These are phyloP conservation scores for Drosophila acutilabella DNA, from an alignment of 2,888 invertebrate species.

Conservation along the genomic window DNA sequence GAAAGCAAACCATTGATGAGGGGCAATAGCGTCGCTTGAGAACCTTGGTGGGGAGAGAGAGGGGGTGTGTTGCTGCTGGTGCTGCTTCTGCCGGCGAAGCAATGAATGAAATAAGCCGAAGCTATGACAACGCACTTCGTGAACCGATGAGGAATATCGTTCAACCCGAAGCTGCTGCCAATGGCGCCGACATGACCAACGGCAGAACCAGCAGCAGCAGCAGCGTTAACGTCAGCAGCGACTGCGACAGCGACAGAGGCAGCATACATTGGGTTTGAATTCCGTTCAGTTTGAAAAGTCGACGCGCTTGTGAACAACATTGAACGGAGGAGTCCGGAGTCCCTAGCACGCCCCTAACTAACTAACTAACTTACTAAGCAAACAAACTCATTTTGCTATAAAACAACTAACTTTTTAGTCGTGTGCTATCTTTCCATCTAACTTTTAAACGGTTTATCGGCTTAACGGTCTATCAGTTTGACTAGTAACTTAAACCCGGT, in stretches of 20 bases:
- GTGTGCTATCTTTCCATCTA: constrained; percentile 48
- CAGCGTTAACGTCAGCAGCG: constrained; percentile 15
- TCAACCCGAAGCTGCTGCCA: constrained; percentile 67
- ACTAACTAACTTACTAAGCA: constrained; percentile 23
- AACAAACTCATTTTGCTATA: constrained; percentile 11
- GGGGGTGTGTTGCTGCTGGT: neutral
- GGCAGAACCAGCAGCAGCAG: constrained; percentile 29
- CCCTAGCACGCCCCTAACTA: constrained; percentile 32
- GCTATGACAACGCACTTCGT: constrained; percentile 20
- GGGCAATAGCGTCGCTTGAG: constrained; percentile 15
- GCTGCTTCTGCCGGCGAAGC: constrained; percentile 54
- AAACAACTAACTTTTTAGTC: constrained; percentile 24
- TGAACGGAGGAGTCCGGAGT: constrained; percentile 46
- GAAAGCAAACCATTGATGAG: constrained; percentile 27
- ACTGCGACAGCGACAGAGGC: constrained; percentile 15
- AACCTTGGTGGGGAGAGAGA: neutral
- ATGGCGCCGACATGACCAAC: constrained; percentile 46
- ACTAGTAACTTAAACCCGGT: constrained; percentile 12
- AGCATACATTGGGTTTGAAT: constrained; percentile 35
- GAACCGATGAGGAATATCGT: constrained; percentile 21
- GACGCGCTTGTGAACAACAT: constrained; percentile 68
- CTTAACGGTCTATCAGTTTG: constrained; percentile 24
- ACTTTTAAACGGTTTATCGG: constrained; percentile 12
- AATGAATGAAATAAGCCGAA: constrained; percentile 69
- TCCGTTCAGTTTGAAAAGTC: constrained; percentile 71